Evolutionary conservation across 2,797 vertebrate genomes (phyloP).

Genomic region (Sebastiscus albofasciatus): DNA sequence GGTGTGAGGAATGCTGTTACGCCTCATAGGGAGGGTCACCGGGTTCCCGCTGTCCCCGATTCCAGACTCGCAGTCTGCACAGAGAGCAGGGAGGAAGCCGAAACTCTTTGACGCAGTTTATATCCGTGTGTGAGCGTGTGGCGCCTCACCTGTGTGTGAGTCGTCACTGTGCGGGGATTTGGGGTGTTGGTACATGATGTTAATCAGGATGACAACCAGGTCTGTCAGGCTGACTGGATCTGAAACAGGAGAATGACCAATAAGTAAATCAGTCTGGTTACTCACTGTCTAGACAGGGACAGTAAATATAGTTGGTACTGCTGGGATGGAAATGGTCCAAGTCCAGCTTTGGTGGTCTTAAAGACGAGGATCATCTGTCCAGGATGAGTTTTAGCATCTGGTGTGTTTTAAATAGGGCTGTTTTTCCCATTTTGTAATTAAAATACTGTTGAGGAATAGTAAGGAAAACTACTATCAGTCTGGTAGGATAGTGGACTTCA

Average conservation of each 20-base stretch:
- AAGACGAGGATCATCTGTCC: neutral
- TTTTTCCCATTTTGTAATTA: neutral
- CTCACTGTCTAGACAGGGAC: neutral
- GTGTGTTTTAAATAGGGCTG: neutral
- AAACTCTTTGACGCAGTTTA: neutral
- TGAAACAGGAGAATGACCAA: conserved; percentile 57
- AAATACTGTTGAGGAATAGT: neutral
- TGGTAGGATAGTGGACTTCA: neutral
- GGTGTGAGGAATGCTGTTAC: conserved; percentile 31
- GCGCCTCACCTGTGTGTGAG: conserved; percentile 84
- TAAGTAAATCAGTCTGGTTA: neutral
- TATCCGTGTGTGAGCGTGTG: neutral
- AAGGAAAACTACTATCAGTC: neutral
- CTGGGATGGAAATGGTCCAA: neutral
- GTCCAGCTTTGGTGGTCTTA: neutral
- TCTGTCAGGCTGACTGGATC: conserved; percentile 86
- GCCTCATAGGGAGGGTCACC: conserved; percentile 18
- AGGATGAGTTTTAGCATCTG: neutral
- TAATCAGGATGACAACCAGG: conserved; percentile 88
- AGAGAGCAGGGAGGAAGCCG: neutral
- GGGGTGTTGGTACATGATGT: conserved; percentile 89
- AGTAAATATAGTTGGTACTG: neutral
- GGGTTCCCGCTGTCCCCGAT: neutral
- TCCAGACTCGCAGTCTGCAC: neutral
- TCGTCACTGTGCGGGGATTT: conserved; percentile 60